Base-by-base conservation (phyloP, 2,888 invertebrate species). In the Arrhopalites spinosus region DNA sequence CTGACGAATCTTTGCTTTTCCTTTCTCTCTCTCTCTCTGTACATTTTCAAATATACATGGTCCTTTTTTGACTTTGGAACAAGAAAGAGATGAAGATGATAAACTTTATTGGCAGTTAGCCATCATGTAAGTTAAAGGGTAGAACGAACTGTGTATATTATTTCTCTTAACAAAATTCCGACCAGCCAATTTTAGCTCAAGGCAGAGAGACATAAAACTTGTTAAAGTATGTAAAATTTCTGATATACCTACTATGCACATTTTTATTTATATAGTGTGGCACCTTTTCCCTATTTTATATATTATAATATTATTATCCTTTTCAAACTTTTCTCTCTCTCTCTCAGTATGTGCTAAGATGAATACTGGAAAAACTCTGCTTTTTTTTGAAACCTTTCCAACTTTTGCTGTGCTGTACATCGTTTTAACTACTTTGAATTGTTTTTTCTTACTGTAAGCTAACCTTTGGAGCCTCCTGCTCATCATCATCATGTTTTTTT, bases 141-240 rank as follows among this genome's bases (percentile, higher is more conserved):
- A 36, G 23, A 20, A 17, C 53, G 53, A 53, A 36, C 20, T 29
- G 20, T 36, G 36, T 36, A 17, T 27, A 15, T 43, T 8, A 27
- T 43, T 27, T 15, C 23, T 13, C 20, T n/a, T n/a, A 8, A 68
- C 25, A 50, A 50, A 68, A 25, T 68, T n/a, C 27, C 25, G 25
- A 47, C 27, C 17, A 43, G 68, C 68, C 68, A 68, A 68, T 68
- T 68, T 68, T 68, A 68, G 68, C 50, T 27, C 47, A 25, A 67
- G 27, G 50, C 25, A 25, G 25, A 23, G 11, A 59, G 11, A 8
- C 25, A 23, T 8, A 59, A n/a, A 8, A 59, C 59, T 20, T 23
- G 59, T 23, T 59, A 20, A 17, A 59, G n/a, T 15, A 50, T 15
- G 20, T 3, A 50, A 5, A 50, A 50, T n/a, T 2, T 47, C 13